phyloP scores from a whole-genome alignment of 1,140 invertebrate species.

The Drosophila sucinea region DNA sequence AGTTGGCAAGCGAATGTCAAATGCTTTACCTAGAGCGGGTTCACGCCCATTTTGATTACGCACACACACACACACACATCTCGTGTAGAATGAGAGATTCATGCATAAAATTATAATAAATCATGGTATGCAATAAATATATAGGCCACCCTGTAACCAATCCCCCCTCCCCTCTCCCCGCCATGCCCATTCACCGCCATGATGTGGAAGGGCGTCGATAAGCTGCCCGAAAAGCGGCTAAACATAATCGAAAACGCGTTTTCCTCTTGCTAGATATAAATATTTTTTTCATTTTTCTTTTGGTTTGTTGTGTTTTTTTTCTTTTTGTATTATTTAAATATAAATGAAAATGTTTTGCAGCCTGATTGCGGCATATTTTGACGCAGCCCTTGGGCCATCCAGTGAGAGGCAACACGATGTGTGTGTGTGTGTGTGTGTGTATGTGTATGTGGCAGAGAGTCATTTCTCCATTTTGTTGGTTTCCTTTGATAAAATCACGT shows the following conservation, averaged over 20 bases:
- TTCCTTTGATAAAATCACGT: constrained; percentile 80
- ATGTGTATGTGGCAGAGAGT: constrained; percentile 15
- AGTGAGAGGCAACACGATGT: constrained; percentile 5
- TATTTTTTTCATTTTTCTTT: constrained; percentile 33
- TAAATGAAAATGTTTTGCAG: constrained; percentile 81
- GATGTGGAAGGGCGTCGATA: constrained; percentile 71
- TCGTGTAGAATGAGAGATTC: constrained; percentile 44
- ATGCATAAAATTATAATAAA: constrained; percentile 81
- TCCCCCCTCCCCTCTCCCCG: not conserved
- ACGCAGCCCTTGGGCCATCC: constrained; percentile 66
- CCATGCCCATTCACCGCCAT: not conserved
- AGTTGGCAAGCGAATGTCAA: constrained; percentile 13
- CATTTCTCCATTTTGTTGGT: constrained; percentile 51
- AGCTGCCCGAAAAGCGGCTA: constrained; percentile 72
- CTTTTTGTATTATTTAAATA: constrained; percentile 73
- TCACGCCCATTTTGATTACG: constrained; percentile 56
- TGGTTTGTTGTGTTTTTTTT: constrained; percentile 1
- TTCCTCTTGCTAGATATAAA: constrained; percentile 15
- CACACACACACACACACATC: constrained; percentile 11
- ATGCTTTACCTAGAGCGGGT: constrained; percentile 45
- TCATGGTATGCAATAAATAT: constrained; percentile 77
- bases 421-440: not conserved
- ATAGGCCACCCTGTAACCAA: constrained; percentile 51
- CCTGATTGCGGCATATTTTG: constrained; percentile 80
- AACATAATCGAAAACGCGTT: constrained; percentile 79